These are phyloP conservation scores for Protonemura montana DNA, from an alignment of 2,888 invertebrate species.

Conservation along the genomic window DNA sequence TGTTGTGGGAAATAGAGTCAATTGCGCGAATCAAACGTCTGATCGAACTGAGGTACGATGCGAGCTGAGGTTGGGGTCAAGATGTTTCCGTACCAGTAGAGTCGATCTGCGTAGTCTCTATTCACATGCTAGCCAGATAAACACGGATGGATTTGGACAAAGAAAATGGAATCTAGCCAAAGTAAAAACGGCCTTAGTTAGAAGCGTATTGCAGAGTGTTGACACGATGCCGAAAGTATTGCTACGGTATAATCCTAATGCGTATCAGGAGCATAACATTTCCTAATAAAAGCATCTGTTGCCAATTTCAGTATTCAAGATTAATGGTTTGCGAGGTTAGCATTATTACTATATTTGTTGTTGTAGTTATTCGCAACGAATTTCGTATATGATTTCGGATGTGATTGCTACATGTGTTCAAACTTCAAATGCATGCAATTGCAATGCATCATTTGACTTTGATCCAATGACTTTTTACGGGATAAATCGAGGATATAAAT, in stretches of 20 bases:
- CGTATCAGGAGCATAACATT: neutral
- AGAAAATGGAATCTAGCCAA: conserved; percentile 7
- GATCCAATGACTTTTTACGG: too few relatives aligned
- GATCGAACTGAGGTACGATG: neutral
- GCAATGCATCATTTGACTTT: too few relatives aligned
- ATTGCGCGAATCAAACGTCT: neutral
- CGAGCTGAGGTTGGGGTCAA: neutral
- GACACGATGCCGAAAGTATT: neutral
- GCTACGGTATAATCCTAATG: neutral
- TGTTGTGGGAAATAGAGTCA: neutral
- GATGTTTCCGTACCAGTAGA: neutral
- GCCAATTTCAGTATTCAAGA: neutral
- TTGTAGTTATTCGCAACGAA: neutral
- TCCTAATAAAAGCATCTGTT: neutral
- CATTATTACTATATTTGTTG: neutral
- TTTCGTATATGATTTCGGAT: neutral
- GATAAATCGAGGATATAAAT: too few relatives aligned
- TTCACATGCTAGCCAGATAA: neutral
- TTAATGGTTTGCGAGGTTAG: neutral
- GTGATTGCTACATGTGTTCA: neutral
- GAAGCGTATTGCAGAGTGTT: neutral
- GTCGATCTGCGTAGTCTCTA: neutral
- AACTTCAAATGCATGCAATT: too few relatives aligned
- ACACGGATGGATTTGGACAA: neutral
- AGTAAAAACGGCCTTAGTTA: neutral